phyloP scores from a whole-genome alignment of 1,140 invertebrate genomes.

The Drosophila rhopaloa region DNA sequence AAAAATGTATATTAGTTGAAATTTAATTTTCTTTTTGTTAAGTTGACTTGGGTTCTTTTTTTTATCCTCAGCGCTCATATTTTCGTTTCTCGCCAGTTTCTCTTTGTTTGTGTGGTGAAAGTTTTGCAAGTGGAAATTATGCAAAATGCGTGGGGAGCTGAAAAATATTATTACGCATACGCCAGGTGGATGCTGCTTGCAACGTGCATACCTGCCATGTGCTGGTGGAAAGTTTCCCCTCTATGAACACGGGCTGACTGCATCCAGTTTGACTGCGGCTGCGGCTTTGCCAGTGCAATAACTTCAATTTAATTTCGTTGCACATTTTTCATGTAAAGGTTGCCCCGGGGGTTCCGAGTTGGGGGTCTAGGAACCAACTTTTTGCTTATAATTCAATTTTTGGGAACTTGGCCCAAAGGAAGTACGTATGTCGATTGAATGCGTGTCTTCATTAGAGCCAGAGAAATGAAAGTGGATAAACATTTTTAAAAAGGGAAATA shows the following conservation, averaged over 20 bases:
- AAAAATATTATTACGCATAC: conserved; percentile 78
- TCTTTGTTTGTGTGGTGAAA: conserved; percentile 65
- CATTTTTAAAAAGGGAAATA: not conserved
- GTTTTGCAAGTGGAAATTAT: conserved; percentile 79
- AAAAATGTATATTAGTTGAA: conserved; percentile 75
- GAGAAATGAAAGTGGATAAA: conserved; percentile 9
- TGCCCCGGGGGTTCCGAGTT: conserved; percentile 3
- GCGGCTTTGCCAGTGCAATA: conserved; percentile 56
- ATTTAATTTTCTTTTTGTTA: conserved; percentile 69
- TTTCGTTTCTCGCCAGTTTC: conserved; percentile 22
- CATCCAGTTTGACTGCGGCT: conserved; percentile 24
- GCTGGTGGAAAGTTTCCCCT: conserved; percentile 58
- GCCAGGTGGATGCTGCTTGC: conserved; percentile 55
- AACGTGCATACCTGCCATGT: conserved; percentile 51
- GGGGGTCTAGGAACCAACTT: conserved; percentile 33
- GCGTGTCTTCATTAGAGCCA: conserved; percentile 36
- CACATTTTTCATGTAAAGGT: conserved; percentile 63
- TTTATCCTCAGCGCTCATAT: conserved; percentile 11
- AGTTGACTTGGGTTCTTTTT: conserved; percentile 28
- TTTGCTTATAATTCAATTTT: conserved; percentile 47
- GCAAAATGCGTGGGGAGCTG: conserved; percentile 65
- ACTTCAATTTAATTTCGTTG: conserved; percentile 72
- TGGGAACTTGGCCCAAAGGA: conserved; percentile 19
- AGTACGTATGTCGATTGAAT: conserved; percentile 4
- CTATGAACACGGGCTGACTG: conserved; percentile 33